Evolutionary conservation across 1,140 invertebrate species (phyloP), one percentile per base, ranked within the genome.

Genomic region (Halesus radiatus): DNA sequence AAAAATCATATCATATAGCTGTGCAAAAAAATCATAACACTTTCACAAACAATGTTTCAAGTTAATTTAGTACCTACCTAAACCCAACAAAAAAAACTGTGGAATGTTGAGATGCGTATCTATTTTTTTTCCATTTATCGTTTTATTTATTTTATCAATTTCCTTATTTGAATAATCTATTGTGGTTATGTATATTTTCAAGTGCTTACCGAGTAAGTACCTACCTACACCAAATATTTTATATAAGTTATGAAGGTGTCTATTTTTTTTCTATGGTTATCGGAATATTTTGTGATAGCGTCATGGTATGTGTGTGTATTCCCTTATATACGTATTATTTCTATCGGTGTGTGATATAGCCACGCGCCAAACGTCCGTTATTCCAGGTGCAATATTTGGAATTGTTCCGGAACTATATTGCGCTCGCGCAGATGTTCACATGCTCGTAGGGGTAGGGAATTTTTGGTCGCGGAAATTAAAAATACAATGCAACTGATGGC

Each of bases 301-400:
- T 54, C 1, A n/a, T 54, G 13, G 15, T 54, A 16, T 54, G 53
- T 56, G 62, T 18, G 64, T 15, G 64, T 29, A 29, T 68, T 8
- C 26, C 23, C 16, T 13, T 15, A 37, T 66, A 29, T 23, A 22
- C 7, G 45, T 8, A 20, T 52, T 52, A 3, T 26, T 3, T 23
- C 45, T 53, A 29, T 72, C 29, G 4, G 4, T 50, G 66, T 45
- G 32, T 70, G 32, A 32, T 66, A 26, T 66, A 15, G 68, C 50
- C 77, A 79, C 77, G 77, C 77, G 77, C 72, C 79, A 50, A 78
- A 81, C 68, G 76, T 62, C 76, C 80, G 80, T 81, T 81, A 81
- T 29, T 81, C 80, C 80, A 81, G 80, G 80, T 81, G 80, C 80
- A 72, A 81, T 81, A 81, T 81, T 74, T 73, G 80, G 78, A 81